These are phyloP conservation scores for Dione vanillae DNA, from an alignment of 2,888 invertebrate species.

Conservation along the genomic window DNA sequence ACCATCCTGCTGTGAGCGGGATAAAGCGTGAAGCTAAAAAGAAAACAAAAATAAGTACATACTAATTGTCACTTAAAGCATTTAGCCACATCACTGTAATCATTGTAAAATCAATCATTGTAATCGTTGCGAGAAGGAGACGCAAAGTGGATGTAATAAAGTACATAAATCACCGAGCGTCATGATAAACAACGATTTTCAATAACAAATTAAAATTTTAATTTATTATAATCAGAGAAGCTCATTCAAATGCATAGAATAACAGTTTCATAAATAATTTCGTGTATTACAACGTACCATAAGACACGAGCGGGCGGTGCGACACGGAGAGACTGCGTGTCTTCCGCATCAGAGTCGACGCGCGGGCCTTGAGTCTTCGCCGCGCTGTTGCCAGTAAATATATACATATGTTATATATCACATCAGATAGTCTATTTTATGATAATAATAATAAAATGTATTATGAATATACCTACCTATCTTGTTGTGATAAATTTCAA, in stretches of 20 bases:
- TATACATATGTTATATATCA: background rate
- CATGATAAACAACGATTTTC: slow-evolving; percentile 1
- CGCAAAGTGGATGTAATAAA: background rate
- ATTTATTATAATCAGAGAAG: slow-evolving; percentile 7
- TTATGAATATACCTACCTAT: too few species aligned
- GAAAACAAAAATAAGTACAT: too few species aligned
- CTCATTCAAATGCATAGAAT: slow-evolving; percentile 7
- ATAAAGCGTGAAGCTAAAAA: too few species aligned
- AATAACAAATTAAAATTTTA: slow-evolving; percentile 5
- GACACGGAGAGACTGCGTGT: slow-evolving; percentile 1
- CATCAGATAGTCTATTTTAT: too few species aligned
- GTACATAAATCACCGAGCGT: background rate
- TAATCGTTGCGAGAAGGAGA: background rate
- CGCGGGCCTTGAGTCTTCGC: background rate
- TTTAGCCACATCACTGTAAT: background rate
- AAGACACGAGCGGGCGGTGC: background rate
- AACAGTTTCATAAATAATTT: slow-evolving; percentile 1
- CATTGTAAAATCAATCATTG: background rate
- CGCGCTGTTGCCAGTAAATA: background rate
- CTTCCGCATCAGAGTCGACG: background rate
- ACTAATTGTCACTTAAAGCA: background rate
- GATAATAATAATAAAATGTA: too few species aligned
- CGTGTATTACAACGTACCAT: background rate
- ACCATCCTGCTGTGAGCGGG: too few species aligned
- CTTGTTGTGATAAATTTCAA: too few species aligned